Base-by-base conservation (phyloP, 2,797 vertebrate genomes). In the Epinephelus coioides region DNA sequence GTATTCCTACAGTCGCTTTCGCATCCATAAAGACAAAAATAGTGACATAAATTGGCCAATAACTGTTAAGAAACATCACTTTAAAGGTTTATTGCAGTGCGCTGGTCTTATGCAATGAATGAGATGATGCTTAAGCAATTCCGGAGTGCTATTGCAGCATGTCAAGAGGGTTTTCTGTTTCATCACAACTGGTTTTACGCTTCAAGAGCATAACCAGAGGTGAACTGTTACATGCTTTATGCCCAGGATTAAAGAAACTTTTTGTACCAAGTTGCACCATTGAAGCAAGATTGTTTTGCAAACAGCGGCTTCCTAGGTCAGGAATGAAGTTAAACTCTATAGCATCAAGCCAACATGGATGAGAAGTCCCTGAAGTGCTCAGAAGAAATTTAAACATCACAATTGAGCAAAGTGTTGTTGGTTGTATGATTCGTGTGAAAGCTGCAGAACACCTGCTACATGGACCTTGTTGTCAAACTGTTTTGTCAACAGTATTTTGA, bases 141-240 rank as follows among this genome's bases (percentile, higher is more conserved):
- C 6, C 47, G 18, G 46, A 3, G 21, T 10, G 13, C 17, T 1
- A 1, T 38, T 65, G 13, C 63, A 65, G 19, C 2, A 23, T 13
- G 10, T 30, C 15, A 44, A 21, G 11, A 46, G 15, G 6, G 9
- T 27, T 76, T 83, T 69, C 54, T 76, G 50, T 78, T 59, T 27
- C 13, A 38, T 10, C 18, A 55, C 12, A n/a, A 2, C 63, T 19
- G 0, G 2, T 10, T 73, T 67, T 44, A 13, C 5, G 27, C 10
- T 11, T 61, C 4, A 6, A 1, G 0, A 44, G 7, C 17, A 68
- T 57, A 47, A 38, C 2, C 38, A 54, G n/a, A 60, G 5, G n/a
- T 49, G 40, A 1, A 47, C 14, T 14, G 4, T 18, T 27, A 9
- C 8, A 6, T 46, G 1, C 27, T 40, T 34, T 21, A 7, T 12